Base-by-base conservation (phyloP, 2,888 invertebrate species). In the Serrognathus titanus region DNA sequence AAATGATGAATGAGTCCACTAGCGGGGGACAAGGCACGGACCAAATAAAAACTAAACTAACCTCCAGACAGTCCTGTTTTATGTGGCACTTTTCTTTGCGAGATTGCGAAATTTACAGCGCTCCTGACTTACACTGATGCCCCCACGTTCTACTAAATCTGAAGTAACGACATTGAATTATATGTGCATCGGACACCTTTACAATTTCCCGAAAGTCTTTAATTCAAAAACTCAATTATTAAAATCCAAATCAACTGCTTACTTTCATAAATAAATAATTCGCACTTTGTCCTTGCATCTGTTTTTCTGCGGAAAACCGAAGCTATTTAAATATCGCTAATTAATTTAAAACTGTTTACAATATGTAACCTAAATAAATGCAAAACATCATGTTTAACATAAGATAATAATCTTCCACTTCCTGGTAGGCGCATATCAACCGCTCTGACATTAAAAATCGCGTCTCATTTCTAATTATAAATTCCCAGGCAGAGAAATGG, bases 1-100 rank as follows among this genome's bases (percentile, higher is more conserved):
- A 66, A 65, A 66, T 66, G 66, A 66, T 64, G 66, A 66, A 66
- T 66, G 66, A 61, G 65, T 63, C 62, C 64, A 65, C 66, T 66
- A 64, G 61, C 61, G 53, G 49, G 61, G 63, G 56, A 62, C 65
- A 63, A 59, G 63, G 63, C 66, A 64, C 62, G 59, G 62, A 57
- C 58, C 64, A 64, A 64, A 64, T 64, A 66, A 65, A 66, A 66
- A 65, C 65, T 62, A 64, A 64, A 65, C 64, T 66, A 65, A 65
- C 63, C 61, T 60, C 57, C 59, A 57, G 65, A 66, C 65, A 63
- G 60, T 63, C 65, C 62, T 65, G 63, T 64, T 66, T 66, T 66
- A 65, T 64, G 63, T 62, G 58, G 62, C 63, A 63, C 63, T 62
- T 63, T 63, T 63, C 61, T 62, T 59, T 62, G 59, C 60, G 58